phyloP scores from a whole-genome alignment of 2,113 vertebrate genomes.

The Indicator indicator region DNA sequence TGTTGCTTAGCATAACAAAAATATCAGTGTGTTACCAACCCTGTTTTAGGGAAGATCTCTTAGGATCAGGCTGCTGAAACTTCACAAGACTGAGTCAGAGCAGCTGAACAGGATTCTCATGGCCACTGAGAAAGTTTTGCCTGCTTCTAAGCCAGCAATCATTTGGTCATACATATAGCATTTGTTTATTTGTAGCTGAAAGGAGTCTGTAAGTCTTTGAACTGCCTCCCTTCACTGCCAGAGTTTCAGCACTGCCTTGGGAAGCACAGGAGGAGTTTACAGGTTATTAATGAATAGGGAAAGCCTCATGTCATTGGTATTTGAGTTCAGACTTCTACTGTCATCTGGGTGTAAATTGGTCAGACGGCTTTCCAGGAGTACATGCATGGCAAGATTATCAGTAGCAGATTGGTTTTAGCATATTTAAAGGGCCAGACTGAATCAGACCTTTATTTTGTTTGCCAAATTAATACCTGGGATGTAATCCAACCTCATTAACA shows the following conservation, averaged over 20 bases:
- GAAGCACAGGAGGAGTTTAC: neutral
- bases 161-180: fast-evolving
- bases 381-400: neutral
- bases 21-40: neutral
- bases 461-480: conserved; percentile 57
- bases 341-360: neutral
- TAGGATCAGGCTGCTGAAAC: neutral
- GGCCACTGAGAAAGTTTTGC: neutral
- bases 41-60: neutral
- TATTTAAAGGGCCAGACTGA: conserved; percentile 3
- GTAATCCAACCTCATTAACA: conserved; percentile 32
- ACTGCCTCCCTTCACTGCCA: neutral
- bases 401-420: conserved; percentile 23
- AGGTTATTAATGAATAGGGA: fast-evolving
- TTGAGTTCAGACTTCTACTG: fast-evolving
- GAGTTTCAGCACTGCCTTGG: neutral
- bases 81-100: neutral
- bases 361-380: neutral
- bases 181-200: neutral
- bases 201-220: neutral
- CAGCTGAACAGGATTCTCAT: neutral
- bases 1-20: neutral
- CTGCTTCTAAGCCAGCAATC: neutral
- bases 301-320: fast-evolving
- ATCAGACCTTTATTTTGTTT: neutral